Percentiles rank a stretch among this genome's conserved stretches.
Evolutionary conservation across 2,797 vertebrate genomes (phyloP).

Genomic region (Hyperoplus lanceolatus): DNA sequence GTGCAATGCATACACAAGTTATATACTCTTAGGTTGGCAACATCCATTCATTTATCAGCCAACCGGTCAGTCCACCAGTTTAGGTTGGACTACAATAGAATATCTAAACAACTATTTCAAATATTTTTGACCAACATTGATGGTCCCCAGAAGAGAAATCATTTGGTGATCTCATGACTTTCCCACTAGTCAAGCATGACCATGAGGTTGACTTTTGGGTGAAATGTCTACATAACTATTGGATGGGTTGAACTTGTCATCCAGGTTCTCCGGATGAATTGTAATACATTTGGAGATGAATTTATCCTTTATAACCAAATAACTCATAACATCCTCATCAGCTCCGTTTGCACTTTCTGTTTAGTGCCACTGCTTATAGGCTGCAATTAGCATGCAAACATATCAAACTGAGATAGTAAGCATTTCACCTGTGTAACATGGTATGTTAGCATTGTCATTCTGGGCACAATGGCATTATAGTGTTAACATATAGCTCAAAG

Average conservation of each 20-base stretch:
- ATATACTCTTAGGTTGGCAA: not conserved
- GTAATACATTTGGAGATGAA: not conserved
- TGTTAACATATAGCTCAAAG: not conserved
- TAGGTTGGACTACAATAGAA: not conserved
- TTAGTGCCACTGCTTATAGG: not conserved
- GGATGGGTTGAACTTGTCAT: not conserved
- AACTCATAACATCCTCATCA: not conserved
- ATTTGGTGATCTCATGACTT: not conserved
- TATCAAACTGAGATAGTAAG: not conserved
- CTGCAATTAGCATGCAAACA: not conserved
- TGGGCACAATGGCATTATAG: not conserved
- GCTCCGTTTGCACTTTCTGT: not conserved
- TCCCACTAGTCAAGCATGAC: not conserved
- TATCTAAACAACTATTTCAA: not conserved
- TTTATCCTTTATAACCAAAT: not conserved
- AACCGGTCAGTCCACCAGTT: not conserved
- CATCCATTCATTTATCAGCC: not conserved
- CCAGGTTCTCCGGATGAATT: not conserved
- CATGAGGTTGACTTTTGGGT: not conserved
- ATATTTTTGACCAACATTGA: not conserved
- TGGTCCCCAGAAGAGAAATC: not conserved
- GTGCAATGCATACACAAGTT: not conserved
- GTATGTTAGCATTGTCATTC: too few species aligned
- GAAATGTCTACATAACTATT: not conserved
- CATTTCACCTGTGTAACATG: not conserved